These are phyloP conservation scores for Bolinopsis microptera DNA, from an alignment of 37 sponge, comb jelly and placozoan species.

Conservation along the genomic window DNA sequence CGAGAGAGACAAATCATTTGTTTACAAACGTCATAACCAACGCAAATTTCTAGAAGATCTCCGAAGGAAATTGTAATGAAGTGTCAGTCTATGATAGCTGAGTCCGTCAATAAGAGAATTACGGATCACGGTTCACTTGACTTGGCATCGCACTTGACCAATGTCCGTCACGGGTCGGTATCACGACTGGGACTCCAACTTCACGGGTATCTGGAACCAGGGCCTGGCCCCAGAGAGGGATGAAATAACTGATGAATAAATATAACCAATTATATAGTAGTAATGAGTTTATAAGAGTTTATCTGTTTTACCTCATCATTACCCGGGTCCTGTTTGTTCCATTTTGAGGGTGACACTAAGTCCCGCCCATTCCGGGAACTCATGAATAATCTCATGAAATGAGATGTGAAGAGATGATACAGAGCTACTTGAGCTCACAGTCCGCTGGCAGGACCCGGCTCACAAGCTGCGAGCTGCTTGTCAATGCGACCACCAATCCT, in stretches of 20 bases:
- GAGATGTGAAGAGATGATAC: not conserved
- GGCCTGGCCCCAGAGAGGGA: not conserved
- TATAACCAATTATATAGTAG: not conserved
- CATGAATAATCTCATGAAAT: not conserved
- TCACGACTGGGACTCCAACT: not conserved
- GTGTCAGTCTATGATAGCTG: not conserved
- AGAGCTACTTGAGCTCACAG: not conserved
- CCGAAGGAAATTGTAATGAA: not conserved
- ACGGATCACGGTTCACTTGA: not conserved
- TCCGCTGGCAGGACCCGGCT: not conserved
- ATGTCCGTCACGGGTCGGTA: not conserved
- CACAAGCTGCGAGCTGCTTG: slow-evolving; percentile 36
- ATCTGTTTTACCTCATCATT: not conserved
- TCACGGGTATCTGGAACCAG: not conserved
- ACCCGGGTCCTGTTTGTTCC: not conserved
- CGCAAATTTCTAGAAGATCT: not conserved
- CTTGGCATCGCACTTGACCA: not conserved
- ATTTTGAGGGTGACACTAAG: not conserved
- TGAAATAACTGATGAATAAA: not conserved
- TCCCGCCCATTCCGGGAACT: not conserved
- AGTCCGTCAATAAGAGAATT: not conserved
- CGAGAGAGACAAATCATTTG: not conserved
- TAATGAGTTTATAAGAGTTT: not conserved
- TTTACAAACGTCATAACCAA: not conserved
- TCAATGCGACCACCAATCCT: slow-evolving; percentile 1